Evolutionary conservation across 2,888 invertebrate species (phyloP), one percentile per base, ranked within the genome.

Genomic region (Pomacea canaliculata): DNA sequence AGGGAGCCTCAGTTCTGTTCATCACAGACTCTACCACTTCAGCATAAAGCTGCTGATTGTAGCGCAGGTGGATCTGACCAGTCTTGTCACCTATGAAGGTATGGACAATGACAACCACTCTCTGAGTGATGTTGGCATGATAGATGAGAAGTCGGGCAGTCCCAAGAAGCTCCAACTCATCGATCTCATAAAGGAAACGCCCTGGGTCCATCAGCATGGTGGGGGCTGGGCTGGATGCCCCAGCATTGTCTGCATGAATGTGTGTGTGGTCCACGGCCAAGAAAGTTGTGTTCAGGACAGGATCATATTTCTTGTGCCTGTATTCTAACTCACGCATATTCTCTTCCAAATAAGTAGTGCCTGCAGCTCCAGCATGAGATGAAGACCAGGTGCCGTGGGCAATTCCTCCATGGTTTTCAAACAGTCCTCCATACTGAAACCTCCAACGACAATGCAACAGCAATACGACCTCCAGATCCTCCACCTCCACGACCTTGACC

Each of bases 271-370:
- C 86, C 1, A 84, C 87, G 59, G 80, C 84, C 63, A 87, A 71
- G 78, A 83, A 84, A 23, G 86, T 87, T 37, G 81, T 82, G 73
- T 87, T 86, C 69, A 82, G 76, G 10, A 80, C 79, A 71, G 82
- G 80, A 73, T 86, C 85, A 78, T 85, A 87, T 60, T 87, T 87
- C 79, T 83, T 85, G 13, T 78, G 49, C 12, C 87, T 71, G 78
- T 87, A 87, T 60, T 85, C 84, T 49, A 87, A 70, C 59, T 83
- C 82, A 63, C 87, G 77, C 5, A 83, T 76, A 60, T 85, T 87
- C 62, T 87, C 85, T 70, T 85, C 84, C n/a, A 80, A 78, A 78
- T 84, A 86, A 12, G 85, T 85, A 1, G 87, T 87, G 12, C 87
- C 87, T 16, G 86, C 83, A 9, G 86, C 87, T n/a, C 85, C 87